phyloP scores from a whole-genome alignment of 2,113 vertebrate genomes.

The Malaclemys terrapin region DNA sequence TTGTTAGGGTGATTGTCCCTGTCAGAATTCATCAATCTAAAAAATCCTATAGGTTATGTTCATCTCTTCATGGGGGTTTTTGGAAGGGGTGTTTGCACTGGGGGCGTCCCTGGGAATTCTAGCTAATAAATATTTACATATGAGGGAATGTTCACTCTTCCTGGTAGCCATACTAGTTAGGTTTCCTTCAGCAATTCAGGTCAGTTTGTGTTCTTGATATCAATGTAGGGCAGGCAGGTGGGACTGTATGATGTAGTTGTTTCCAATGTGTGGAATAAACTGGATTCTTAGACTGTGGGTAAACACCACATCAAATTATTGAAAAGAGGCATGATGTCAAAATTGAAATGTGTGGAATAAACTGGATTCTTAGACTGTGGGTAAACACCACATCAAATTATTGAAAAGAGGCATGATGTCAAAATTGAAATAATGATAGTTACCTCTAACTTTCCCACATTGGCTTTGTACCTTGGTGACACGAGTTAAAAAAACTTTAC shows the following conservation, averaged over 20 bases:
- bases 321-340: neutral
- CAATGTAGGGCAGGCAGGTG: constrained; percentile 29
- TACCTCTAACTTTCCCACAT: constrained; percentile 2
- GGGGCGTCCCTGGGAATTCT: constrained; percentile 46
- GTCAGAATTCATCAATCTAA: neutral
- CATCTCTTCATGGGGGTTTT: constrained; percentile 55
- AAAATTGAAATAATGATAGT: neutral
- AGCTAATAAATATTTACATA: constrained; percentile 66
- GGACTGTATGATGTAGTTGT: neutral
- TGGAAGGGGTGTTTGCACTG: constrained; percentile 21
- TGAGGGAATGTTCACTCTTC: constrained; percentile 15
- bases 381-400: neutral
- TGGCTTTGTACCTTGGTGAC: neutral
- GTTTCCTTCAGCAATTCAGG: constrained; percentile 54
- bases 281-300: neutral
- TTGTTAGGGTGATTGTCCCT: neutral
- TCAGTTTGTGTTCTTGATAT: constrained; percentile 31
- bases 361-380: neutral
- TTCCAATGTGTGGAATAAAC: neutral
- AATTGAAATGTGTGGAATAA: neutral
- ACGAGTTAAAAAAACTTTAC: constrained; percentile 13
- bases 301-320: neutral
- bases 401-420: neutral
- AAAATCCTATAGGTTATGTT: constrained; percentile 1
- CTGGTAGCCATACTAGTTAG: constrained; percentile 58